These are phyloP conservation scores for Noctua janthe DNA, from an alignment of 2,888 invertebrate species.

Conservation along the genomic window DNA sequence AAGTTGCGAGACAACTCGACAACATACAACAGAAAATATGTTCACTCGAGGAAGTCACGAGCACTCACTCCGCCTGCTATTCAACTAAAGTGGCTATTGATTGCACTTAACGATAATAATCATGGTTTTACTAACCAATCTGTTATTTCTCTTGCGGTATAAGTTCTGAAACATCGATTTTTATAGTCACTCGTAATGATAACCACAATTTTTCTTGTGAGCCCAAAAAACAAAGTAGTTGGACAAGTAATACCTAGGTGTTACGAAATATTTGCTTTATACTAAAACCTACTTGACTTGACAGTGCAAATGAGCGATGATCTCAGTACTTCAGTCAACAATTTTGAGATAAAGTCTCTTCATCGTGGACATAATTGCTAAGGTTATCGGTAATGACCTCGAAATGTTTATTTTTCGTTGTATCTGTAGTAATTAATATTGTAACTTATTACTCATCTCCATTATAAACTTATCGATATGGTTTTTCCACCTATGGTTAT, in stretches of 20 bases:
- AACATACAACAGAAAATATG: constrained; percentile 76
- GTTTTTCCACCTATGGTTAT: background rate
- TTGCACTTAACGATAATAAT: constrained; percentile 75
- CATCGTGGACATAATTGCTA: constrained; percentile 50
- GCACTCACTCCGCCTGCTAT: constrained; percentile 71
- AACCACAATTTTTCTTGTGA: constrained; percentile 3
- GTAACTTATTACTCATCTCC: background rate
- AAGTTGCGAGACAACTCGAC: constrained; percentile 83
- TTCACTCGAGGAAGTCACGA: constrained; percentile 84
- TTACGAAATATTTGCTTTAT: constrained; percentile 53
- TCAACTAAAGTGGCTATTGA: constrained; percentile 78
- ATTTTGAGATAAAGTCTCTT: constrained; percentile 60
- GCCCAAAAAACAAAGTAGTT: constrained; percentile 24
- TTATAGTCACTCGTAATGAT: constrained; percentile 5
- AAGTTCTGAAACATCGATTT: constrained; percentile 36
- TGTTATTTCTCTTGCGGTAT: constrained; percentile 58
- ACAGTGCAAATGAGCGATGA: constrained; percentile 64
- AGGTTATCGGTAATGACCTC: constrained; percentile 65
- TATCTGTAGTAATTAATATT: constrained; percentile 6
- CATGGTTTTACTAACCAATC: constrained; percentile 63
- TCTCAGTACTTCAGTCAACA: constrained; percentile 70
- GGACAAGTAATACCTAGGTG: constrained; percentile 13
- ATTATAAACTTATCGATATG: background rate
- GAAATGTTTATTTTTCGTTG: constrained; percentile 26
- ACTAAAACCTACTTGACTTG: constrained; percentile 23